Percentiles rank a stretch among this genome's conserved stretches.
Conservation (phyloP, 2,888 invertebrate genomes). For the Buathra laborator region DNA sequence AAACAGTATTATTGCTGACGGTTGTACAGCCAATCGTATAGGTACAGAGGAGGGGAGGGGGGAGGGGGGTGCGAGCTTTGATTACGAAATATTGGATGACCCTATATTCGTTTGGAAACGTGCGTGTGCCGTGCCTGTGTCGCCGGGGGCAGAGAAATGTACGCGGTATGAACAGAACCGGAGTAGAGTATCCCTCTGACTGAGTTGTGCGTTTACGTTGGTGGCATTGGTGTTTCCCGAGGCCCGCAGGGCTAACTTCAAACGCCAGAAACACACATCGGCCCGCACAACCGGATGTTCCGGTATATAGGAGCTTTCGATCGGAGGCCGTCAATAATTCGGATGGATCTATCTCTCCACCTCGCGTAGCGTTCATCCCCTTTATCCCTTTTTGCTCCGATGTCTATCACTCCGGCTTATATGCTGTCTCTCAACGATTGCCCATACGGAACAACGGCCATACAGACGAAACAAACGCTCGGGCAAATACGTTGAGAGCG, state of each 20-base stretch:
- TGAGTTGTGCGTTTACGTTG: conserved; percentile 42
- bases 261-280: conserved; percentile 44
- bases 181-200: conserved; percentile 23
- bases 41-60: neutral
- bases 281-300: conserved; percentile 39
- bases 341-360: conserved; percentile 24
- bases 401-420: conserved; percentile 43
- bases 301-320: conserved; percentile 21
- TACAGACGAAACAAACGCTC: conserved; percentile 21
- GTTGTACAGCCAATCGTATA: neutral
- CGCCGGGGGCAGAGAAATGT: conserved; percentile 50
- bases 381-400: conserved; percentile 23
- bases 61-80: conserved; percentile 44
- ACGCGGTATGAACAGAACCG: conserved; percentile 19
- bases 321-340: conserved; percentile 46
- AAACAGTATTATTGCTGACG: neutral
- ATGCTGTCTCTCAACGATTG: conserved; percentile 16
- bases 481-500: conserved; percentile 1
- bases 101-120: conserved; percentile 60
- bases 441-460: conserved; percentile 22
- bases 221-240: conserved; percentile 36
- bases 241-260: conserved; percentile 54
- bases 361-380: conserved; percentile 19
- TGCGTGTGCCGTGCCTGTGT: conserved; percentile 57
- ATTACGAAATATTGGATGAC: conserved; percentile 63